These are phyloP conservation scores for Coreius guichenoti DNA, from an alignment of 2,797 vertebrate species.

Conservation along the genomic window DNA sequence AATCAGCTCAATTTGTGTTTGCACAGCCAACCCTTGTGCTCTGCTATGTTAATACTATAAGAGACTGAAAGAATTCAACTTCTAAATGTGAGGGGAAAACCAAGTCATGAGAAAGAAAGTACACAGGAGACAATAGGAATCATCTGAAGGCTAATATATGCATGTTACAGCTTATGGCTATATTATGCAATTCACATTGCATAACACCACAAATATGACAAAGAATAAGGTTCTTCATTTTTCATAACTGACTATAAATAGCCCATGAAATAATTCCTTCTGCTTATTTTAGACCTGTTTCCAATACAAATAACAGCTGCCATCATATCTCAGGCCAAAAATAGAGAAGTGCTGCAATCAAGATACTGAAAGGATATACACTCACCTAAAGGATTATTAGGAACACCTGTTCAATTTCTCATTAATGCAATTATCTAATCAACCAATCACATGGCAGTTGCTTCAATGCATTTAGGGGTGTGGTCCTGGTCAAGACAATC, in stretches of 20 bases:
- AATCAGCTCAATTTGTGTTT: background rate
- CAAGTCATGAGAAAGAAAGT: background rate
- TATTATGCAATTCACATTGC: conserved; percentile 25
- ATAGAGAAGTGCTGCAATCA: background rate
- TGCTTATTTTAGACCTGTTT: background rate
- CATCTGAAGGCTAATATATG: background rate
- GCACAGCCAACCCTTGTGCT: background rate
- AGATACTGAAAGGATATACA: background rate
- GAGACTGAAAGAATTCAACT: background rate
- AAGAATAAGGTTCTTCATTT: background rate
- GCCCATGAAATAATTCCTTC: background rate
- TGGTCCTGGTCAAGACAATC: no score
- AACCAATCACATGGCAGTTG: no score
- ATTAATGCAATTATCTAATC: no score
- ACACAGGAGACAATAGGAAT: background rate
- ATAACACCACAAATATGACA: conserved; percentile 10
- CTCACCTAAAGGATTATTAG: no score
- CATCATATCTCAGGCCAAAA: background rate
- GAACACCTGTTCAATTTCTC: no score
- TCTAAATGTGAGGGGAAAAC: background rate
- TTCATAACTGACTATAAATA: background rate
- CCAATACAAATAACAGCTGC: background rate
- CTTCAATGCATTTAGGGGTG: no score
- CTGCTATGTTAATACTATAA: background rate
- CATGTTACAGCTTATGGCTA: background rate